Percentiles rank a stretch among this genome's conserved stretches.
These are phyloP conservation scores for Mallateleia sp. DNA, from an alignment of 2,888 invertebrate species.

Conservation along the genomic window DNA sequence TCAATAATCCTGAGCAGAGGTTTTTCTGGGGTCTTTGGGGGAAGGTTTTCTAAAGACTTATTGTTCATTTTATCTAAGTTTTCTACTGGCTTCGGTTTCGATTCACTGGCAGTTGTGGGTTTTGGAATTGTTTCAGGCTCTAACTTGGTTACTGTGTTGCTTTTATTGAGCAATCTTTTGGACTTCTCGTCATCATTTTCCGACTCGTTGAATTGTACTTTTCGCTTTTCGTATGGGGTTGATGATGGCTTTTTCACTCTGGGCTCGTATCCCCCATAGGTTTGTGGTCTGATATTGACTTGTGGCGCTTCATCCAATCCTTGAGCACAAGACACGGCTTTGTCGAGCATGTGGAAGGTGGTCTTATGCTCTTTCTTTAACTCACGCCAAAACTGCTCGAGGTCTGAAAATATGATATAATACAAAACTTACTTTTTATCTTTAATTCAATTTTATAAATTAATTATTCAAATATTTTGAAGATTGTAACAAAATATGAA, in stretches of 20 bases:
- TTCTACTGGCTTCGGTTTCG: constrained; percentile 45
- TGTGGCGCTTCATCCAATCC: constrained; percentile 93
- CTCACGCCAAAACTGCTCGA: constrained; percentile 95
- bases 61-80: constrained; percentile 3
- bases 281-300: constrained; percentile 91
- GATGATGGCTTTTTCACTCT: constrained; percentile 74
- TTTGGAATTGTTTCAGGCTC: constrained; percentile 11
- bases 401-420: too few species aligned
- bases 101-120: constrained; percentile 7
- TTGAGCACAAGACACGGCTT: constrained; percentile 94
- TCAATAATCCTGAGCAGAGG: constrained; percentile 52
- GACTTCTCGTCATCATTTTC: constrained; percentile 40
- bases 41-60: constrained; percentile 30
- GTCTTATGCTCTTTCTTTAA: constrained; percentile 91
- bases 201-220: constrained; percentile 85
- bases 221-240: constrained; percentile 72
- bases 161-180: constrained; percentile 39
- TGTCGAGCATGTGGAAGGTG: constrained; percentile 93
- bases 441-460: too few species aligned
- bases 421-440: too few species aligned
- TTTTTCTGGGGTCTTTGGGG: constrained; percentile 43
- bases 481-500: too few species aligned
- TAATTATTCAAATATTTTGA: too few species aligned
- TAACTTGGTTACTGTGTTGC: not conserved
- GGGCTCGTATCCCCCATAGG: constrained; percentile 91